A percentile compares a stretch with the other conserved stretches of the same genome.
These are phyloP conservation scores for Galerucella nymphaeae DNA, from an alignment of 2,888 invertebrate species.

Conservation along the genomic window DNA sequence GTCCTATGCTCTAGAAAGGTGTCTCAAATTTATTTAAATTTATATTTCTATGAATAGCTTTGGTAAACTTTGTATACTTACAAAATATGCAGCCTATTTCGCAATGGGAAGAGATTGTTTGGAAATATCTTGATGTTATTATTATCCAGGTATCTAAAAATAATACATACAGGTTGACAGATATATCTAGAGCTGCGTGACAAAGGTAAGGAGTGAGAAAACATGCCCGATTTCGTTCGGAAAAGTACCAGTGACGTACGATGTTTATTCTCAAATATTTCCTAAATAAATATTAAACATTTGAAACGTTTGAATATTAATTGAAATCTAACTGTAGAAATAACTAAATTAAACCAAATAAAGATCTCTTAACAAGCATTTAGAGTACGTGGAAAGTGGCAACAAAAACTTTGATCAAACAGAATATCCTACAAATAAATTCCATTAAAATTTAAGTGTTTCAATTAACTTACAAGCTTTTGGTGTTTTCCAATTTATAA, in stretches of 20 bases:
- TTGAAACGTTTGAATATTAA: neutral
- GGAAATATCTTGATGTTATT: conserved; percentile 63
- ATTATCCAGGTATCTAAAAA: conserved; percentile 65
- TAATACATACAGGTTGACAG: neutral
- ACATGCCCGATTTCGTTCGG: no score
- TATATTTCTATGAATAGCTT: no score
- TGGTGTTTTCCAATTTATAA: conserved; percentile 55
- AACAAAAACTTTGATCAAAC: neutral
- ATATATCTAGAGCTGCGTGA: no score
- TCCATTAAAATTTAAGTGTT: neutral
- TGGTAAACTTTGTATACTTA: conserved; percentile 56
- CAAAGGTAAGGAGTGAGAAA: no score
- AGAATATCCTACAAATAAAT: neutral
- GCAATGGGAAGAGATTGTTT: conserved; percentile 60
- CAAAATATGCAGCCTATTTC: conserved; percentile 62
- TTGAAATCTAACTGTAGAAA: neutral
- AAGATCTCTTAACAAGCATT: conserved; percentile 40
- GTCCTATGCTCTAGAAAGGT: no score
- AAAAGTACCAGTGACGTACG: no score
- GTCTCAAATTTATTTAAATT: no score
- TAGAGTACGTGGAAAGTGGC: neutral
- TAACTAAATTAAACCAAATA: conserved; percentile 52
- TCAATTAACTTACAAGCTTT: conserved; percentile 34
- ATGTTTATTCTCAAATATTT: neutral
- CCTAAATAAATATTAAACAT: neutral